Percentiles rank a stretch among this genome's conserved stretches.
phyloP scores from a whole-genome alignment of 2,113 vertebrate genomes.

The Scolopax mira region DNA sequence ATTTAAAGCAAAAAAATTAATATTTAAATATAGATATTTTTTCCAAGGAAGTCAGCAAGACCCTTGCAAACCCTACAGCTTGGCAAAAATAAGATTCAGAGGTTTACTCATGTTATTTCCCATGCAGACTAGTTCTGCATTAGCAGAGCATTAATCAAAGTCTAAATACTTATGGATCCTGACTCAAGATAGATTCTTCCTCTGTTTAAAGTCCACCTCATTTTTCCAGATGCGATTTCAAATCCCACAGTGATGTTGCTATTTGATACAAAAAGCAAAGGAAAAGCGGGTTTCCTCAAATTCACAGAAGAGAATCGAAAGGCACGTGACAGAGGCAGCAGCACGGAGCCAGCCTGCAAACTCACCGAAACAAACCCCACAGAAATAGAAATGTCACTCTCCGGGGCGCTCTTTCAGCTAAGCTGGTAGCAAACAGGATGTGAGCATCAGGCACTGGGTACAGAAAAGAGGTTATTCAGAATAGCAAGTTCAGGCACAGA shows the following conservation, averaged over 20 bases:
- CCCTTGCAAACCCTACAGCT: background rate
- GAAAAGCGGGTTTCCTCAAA: background rate
- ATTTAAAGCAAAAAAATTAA: background rate
- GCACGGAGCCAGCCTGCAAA: background rate
- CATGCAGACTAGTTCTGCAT: background rate
- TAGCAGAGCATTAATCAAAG: background rate
- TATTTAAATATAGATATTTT: background rate
- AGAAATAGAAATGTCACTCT: background rate
- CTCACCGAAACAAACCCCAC: background rate
- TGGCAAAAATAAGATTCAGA: background rate
- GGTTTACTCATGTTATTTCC: constrained; percentile 3
- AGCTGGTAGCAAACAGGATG: constrained; percentile 35
- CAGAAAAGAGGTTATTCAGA: constrained; percentile 22
- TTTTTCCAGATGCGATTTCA: background rate
- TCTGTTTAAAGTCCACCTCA: background rate
- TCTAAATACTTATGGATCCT: background rate
- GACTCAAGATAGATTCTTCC: background rate
- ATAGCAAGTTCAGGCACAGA: constrained; percentile 17
- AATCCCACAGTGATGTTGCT: background rate
- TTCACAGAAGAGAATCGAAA: background rate
- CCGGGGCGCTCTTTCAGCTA: background rate
- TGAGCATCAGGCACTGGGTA: background rate
- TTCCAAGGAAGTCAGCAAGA: background rate
- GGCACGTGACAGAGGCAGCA: background rate
- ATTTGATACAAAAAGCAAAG: background rate